Evolutionary conservation across 2,113 vertebrate genomes (phyloP).

Genomic region (Romanogobio albipinnatus): DNA sequence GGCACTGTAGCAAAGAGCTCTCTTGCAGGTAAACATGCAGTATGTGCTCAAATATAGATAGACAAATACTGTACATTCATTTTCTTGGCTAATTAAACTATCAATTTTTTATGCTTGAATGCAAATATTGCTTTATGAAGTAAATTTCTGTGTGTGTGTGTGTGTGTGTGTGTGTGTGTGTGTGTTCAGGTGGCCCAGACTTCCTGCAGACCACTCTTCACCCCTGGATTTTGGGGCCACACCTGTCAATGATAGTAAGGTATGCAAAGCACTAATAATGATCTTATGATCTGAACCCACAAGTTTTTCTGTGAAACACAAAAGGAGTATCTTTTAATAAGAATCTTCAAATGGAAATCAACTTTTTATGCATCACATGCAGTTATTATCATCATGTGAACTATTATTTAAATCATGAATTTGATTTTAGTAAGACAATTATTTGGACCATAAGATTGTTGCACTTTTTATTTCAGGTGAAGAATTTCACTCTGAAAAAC

Average conservation of each 20-base stretch:
- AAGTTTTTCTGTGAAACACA: background rate
- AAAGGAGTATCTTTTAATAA: background rate
- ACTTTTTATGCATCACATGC: background rate
- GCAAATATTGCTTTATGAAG: background rate
- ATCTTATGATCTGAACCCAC: background rate
- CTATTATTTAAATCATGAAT: background rate
- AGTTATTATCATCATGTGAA: background rate
- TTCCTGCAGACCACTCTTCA: slow-evolving; percentile 77
- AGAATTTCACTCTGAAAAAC: slow-evolving; percentile 88
- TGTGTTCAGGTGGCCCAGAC: slow-evolving; percentile 78
- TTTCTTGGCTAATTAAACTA: background rate
- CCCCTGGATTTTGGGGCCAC: slow-evolving; percentile 87
- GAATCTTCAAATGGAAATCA: background rate
- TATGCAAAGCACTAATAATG: slow-evolving; percentile 58
- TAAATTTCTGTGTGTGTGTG: background rate
- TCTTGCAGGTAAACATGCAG: slow-evolving; percentile 81
- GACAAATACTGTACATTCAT: background rate
- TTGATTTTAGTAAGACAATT: background rate
- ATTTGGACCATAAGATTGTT: background rate
- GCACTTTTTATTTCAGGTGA: slow-evolving; percentile 75
- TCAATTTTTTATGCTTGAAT: background rate
- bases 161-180: background rate
- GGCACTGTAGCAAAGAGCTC: slow-evolving; percentile 82
- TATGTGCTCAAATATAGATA: background rate
- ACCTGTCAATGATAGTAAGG: slow-evolving; percentile 88